Evolutionary conservation across 2,888 invertebrate genomes (phyloP).

Genomic region (Matsumyia berberina): DNA sequence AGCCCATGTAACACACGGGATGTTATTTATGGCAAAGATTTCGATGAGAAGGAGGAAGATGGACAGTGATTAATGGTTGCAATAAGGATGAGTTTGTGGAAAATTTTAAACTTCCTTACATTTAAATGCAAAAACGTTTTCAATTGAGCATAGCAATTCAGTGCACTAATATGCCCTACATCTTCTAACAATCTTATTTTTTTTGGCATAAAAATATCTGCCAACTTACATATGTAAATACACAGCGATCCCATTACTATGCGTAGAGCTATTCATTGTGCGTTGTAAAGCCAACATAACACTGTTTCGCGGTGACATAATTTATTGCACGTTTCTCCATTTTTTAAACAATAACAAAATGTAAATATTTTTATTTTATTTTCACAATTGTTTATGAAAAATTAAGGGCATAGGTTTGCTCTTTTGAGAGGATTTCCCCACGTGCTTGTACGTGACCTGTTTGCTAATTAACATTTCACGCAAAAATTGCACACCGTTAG

Average conservation of each 20-base stretch:
- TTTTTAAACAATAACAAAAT: constrained; percentile 10
- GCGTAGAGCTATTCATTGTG: neutral
- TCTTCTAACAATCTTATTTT: neutral
- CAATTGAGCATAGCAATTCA: no score
- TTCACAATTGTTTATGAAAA: constrained; percentile 8
- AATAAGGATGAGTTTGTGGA: constrained; percentile 27
- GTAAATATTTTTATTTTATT: neutral
- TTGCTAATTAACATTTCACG: neutral
- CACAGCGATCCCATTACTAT: neutral
- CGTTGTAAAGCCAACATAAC: neutral
- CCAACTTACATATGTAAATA: neutral
- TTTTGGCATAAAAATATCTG: neutral
- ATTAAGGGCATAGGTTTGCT: constrained; percentile 1
- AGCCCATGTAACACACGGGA: neutral
- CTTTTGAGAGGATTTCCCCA: constrained; percentile 1
- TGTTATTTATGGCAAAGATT: constrained; percentile 26
- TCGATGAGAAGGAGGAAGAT: neutral
- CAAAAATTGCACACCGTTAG: neutral
- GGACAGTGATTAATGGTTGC: constrained; percentile 51
- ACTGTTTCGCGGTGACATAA: neutral
- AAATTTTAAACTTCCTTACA: no score
- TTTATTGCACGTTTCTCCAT: constrained; percentile 11
- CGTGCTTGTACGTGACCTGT: neutral
- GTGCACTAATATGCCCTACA: no score
- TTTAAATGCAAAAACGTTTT: no score